Evolutionary conservation across 2,113 vertebrate genomes (phyloP).

Genomic region (Seriola aureovittata): DNA sequence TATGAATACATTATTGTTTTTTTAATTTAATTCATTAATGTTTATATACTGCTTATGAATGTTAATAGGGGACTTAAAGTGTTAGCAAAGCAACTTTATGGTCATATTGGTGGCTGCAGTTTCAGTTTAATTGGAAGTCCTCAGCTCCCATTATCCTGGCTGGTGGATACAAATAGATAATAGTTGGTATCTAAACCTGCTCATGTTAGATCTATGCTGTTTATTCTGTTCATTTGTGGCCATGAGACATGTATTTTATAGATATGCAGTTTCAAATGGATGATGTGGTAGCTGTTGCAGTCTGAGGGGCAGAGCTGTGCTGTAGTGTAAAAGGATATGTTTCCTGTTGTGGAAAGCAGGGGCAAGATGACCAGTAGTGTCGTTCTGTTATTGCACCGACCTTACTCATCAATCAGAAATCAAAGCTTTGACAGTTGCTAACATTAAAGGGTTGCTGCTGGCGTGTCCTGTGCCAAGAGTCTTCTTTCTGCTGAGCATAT

Average conservation of each 20-base stretch:
- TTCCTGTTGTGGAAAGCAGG: slow-evolving; percentile 62
- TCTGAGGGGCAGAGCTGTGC: slow-evolving; percentile 4
- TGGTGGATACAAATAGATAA: slow-evolving; percentile 3
- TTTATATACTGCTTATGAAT: neutral
- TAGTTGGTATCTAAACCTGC: slow-evolving; percentile 11
- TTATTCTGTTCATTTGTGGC: slow-evolving; percentile 22
- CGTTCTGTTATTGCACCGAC: slow-evolving; percentile 66
- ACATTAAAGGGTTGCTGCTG: slow-evolving; percentile 76
- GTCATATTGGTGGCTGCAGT: neutral
- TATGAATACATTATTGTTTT: neutral
- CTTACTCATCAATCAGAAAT: slow-evolving; percentile 81
- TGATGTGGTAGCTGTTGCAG: neutral
- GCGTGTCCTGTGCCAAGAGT: slow-evolving; percentile 70
- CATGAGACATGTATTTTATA: slow-evolving; percentile 6
- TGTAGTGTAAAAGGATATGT: slow-evolving; percentile 28
- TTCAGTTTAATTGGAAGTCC: slow-evolving; percentile 4
- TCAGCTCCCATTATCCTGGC: neutral
- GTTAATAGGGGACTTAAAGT: neutral
- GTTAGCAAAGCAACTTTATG: neutral
- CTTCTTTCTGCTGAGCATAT: slow-evolving; percentile 74
- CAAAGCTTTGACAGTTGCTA: slow-evolving; percentile 72
- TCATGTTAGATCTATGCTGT: slow-evolving; percentile 4
- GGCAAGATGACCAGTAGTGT: slow-evolving; percentile 59
- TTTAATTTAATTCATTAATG: neutral
- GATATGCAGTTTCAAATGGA: neutral